Base-by-base conservation (phyloP, 2,888 invertebrate species). In the Tuberolachnus salignus region DNA sequence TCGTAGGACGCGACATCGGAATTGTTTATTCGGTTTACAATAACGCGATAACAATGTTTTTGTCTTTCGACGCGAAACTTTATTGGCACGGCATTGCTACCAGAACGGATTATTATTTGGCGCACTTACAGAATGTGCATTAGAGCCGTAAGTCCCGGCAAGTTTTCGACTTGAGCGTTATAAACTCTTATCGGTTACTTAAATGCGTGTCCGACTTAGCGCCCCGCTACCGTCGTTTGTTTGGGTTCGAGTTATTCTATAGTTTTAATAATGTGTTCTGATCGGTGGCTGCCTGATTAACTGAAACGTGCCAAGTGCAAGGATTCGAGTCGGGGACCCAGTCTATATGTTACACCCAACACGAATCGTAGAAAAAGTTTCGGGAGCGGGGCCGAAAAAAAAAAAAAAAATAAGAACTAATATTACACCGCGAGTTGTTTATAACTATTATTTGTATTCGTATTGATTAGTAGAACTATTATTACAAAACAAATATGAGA, bases 51-150 rank as follows among this genome's bases (percentile, higher is more conserved):
- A 72, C 46, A 59, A 46, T 23, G 26, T 59, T 72, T 59, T 34
- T 34, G 34, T 34, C 34, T 34, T 34, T 34, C 34, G 34, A 34
- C 4, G 49, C 19, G 19, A 72, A 72, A 72, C 72, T 72, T 72
- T 72, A 72, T 61, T 49, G 59, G 59, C 61, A 59, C 46, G 71
- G 46, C 46, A 59, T 57, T 59, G 9, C 46, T 49, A 72, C 59
- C 59, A 26, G 26, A 72, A 61, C 34, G 34, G 26, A 61, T 61
- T 57, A 72, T 34, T 59, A 49, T 44, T 72, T 59, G 59, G 59
- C 71, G 26, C 46, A 23, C 44, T 70, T 21, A 55, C 69, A 70
- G 69, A 70, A 70, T 42, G 19, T 70, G 42, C 55, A 44, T 70
- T 70, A 23, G 42, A 55, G 69, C 51, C 53, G 19, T 21, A 34